Percentiles rank a stretch among this genome's conserved stretches.
Conservation (phyloP, 2,888 invertebrate species). For the Pedicia rivosa region DNA sequence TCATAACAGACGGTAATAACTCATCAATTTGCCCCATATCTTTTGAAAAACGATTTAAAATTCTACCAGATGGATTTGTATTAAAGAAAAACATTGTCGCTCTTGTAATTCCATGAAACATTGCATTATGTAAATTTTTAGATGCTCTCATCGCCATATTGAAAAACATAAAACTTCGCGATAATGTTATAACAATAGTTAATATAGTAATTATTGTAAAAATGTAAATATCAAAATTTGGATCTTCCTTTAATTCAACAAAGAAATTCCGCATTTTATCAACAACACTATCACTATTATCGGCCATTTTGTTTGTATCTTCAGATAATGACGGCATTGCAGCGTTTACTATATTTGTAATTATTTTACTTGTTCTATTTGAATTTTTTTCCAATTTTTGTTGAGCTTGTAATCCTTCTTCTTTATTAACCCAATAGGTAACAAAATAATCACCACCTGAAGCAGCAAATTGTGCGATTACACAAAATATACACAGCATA, state of each 20-base stretch:
- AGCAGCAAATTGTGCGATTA: slow-evolving; percentile 49
- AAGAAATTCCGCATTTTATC: no score
- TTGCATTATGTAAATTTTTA: slow-evolving; percentile 57
- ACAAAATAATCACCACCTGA: slow-evolving; percentile 68
- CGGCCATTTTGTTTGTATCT: no score
- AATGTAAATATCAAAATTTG: slow-evolving; percentile 32
- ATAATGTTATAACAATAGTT: slow-evolving; percentile 27
- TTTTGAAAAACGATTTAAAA: slow-evolving; percentile 79
- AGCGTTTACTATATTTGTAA: no score
- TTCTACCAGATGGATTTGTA: slow-evolving; percentile 64
- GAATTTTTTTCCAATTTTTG: no score
- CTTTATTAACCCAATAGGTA: slow-evolving; percentile 63
- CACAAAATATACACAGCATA: slow-evolving; percentile 42
- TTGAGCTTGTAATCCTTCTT: no score
- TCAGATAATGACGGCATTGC: no score
- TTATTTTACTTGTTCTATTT: no score
- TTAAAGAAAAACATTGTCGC: slow-evolving; percentile 81
- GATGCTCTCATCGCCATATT: slow-evolving; percentile 56
- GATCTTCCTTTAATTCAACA: no score
- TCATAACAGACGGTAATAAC: slow-evolving; percentile 28
- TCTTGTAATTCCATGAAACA: slow-evolving; percentile 69
- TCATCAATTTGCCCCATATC: slow-evolving; percentile 52
- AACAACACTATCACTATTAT: no score
- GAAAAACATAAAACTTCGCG: slow-evolving; percentile 34
- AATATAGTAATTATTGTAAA: slow-evolving; percentile 33